Conservation (phyloP, 2,113 vertebrate species). For the Furnarius figulus region DNA sequence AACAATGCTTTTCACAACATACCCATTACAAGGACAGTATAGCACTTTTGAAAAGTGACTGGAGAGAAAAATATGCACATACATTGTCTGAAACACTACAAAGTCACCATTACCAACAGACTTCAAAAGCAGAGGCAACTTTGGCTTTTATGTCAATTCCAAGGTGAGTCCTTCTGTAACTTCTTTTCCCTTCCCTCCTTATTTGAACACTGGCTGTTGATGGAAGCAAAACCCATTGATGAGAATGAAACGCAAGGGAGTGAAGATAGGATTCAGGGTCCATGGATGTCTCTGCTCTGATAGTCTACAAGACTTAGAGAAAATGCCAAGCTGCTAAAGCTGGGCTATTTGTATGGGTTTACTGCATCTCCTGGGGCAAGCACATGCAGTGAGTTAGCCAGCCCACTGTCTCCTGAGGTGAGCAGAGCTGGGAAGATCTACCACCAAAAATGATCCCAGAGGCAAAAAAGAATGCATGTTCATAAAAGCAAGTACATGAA, state of each 20-base stretch:
- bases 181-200: not conserved
- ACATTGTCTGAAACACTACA: not conserved
- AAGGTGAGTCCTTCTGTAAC: not conserved
- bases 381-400: conserved; percentile 31
- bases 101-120: not conserved
- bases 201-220: not conserved
- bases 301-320: not conserved
- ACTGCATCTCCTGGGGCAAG: not conserved
- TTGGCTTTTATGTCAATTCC: not conserved
- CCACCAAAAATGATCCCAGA: conserved; percentile 51
- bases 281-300: not conserved
- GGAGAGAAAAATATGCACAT: not conserved
- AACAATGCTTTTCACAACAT: not conserved
- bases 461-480: conserved; percentile 34
- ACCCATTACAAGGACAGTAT: not conserved
- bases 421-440: conserved; percentile 65
- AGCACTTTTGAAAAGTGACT: not conserved
- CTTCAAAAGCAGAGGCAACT: not conserved
- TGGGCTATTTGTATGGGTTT: not conserved
- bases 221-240: not conserved
- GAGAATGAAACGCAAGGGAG: not conserved
- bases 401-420: conserved; percentile 6
- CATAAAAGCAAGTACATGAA: conserved; percentile 25
- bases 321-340: not conserved
- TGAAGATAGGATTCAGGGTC: not conserved